Evolutionary conservation across 2,888 invertebrate species (phyloP).

Genomic region (Norana najaformis): DNA sequence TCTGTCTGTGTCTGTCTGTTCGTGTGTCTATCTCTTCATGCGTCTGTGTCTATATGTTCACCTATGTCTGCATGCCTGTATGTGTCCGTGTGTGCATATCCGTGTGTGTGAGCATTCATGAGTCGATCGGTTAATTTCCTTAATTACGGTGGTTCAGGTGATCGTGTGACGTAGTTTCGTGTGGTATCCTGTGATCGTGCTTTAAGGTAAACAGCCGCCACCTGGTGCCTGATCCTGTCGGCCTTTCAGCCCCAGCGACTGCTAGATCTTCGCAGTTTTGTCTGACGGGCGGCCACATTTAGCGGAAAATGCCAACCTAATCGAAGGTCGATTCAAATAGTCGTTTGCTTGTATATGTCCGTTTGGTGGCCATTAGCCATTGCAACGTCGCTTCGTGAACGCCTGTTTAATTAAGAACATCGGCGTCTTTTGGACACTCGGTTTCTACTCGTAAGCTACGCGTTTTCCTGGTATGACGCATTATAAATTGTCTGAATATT

Average conservation of each 20-base stretch:
- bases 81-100: not conserved
- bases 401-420: not conserved
- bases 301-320: not conserved
- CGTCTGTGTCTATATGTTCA: not conserved
- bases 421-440: not conserved
- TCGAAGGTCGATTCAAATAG: not conserved
- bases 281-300: not conserved
- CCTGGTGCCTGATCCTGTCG: not conserved
- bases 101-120: too few species aligned
- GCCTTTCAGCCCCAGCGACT: not conserved
- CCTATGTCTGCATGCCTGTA: not conserved
- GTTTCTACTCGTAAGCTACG: not conserved
- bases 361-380: not conserved
- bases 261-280: not conserved
- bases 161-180: not conserved
- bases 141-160: not conserved
- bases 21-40: not conserved
- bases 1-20: not conserved
- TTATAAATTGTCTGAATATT: not conserved
- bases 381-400: not conserved
- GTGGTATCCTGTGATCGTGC: conserved; percentile 1
- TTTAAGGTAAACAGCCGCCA: not conserved
- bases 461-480: not conserved
- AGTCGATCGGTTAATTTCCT: not conserved
- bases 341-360: not conserved